phyloP scores from a whole-genome alignment of 2,888 invertebrate genomes.

The Elmis aenea region DNA sequence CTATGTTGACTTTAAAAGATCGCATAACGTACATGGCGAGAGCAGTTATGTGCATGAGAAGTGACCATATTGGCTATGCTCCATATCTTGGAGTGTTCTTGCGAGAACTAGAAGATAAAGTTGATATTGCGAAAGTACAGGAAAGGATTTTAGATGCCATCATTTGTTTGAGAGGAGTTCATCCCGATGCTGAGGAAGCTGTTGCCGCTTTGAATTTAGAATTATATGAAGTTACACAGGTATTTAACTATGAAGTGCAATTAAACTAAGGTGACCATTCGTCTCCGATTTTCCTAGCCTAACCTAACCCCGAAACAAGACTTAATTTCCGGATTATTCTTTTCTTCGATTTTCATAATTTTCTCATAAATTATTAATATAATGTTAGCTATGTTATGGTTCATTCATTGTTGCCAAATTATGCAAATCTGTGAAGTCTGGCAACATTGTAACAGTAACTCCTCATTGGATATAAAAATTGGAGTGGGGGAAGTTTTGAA shows the following conservation, averaged over 20 bases:
- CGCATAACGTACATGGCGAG: conserved; percentile 88
- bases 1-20: too few relatives aligned
- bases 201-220: conserved; percentile 71
- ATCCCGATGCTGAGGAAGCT: conserved; percentile 50
- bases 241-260: too few relatives aligned
- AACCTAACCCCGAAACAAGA: neutral
- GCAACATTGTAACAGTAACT: too few relatives aligned
- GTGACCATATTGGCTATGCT: conserved; percentile 71
- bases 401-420: too few relatives aligned
- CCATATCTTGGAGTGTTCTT: conserved; percentile 72
- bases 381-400: conserved; percentile 3
- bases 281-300: conserved; percentile 1
- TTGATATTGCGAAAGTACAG: conserved; percentile 85
- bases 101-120: conserved; percentile 87
- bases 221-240: conserved; percentile 82
- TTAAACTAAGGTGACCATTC: too few relatives aligned
- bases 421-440: too few relatives aligned
- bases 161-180: conserved; percentile 45
- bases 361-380: too few relatives aligned
- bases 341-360: too few relatives aligned
- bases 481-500: too few relatives aligned
- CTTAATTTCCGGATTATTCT: too few relatives aligned
- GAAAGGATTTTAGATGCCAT: conserved; percentile 66
- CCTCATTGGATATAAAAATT: too few relatives aligned
- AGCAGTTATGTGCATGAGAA: conserved; percentile 93